These are phyloP conservation scores for Rhabdornis inornatus DNA, from an alignment of 2,113 vertebrate species.

Conservation along the genomic window DNA sequence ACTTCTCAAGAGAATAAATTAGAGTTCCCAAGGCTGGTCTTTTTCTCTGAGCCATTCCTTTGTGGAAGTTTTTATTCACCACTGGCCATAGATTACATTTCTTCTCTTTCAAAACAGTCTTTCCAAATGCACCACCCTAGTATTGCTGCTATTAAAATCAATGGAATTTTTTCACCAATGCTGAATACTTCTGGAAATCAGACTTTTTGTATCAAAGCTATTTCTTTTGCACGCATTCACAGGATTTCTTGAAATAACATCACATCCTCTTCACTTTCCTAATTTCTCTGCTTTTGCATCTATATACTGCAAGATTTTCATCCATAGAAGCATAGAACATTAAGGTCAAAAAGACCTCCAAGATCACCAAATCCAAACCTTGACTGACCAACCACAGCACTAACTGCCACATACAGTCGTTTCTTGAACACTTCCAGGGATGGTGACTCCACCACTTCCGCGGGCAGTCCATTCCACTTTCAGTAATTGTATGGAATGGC, in stretches of 20 bases:
- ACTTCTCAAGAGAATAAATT: not conserved
- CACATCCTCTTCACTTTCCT: not conserved
- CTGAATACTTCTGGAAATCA: not conserved
- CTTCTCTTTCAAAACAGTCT: not conserved
- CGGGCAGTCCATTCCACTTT: not conserved
- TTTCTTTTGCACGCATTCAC: not conserved
- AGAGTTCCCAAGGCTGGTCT: not conserved
- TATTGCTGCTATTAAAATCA: not conserved
- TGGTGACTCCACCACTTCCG: not conserved
- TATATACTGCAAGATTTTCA: not conserved
- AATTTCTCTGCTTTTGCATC: not conserved
- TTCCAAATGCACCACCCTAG: not conserved
- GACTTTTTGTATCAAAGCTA: not conserved
- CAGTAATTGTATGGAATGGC: not conserved
- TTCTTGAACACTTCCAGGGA: not conserved
- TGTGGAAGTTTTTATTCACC: not conserved
- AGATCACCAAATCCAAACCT: not conserved
- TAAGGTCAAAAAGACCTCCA: not conserved
- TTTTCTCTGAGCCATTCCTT: not conserved
- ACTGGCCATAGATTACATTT: not conserved
- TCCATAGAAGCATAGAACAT: not conserved
- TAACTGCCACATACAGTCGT: accelerated
- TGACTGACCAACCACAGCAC: not conserved
- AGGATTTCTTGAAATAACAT: not conserved
- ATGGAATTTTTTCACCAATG: not conserved